These are phyloP conservation scores for Scrobipalpa atriplicella DNA, from an alignment of 2,888 invertebrate species.

Conservation along the genomic window DNA sequence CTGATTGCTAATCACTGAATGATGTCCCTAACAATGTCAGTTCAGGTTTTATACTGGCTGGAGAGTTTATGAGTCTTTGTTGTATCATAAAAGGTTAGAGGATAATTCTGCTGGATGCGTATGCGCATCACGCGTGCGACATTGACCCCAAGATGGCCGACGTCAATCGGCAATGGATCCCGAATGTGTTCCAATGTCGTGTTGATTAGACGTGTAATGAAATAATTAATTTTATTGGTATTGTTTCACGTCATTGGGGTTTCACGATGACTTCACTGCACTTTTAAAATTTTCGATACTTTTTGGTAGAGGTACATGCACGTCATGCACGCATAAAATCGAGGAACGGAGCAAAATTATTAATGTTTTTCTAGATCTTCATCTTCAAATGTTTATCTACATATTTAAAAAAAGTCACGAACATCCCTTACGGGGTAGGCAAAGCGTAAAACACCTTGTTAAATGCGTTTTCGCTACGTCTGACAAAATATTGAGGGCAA, in stretches of 20 bases:
- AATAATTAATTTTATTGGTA: slow-evolving; percentile 15
- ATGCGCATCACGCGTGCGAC: slow-evolving; percentile 63
- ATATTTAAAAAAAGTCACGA: no score
- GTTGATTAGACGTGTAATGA: slow-evolving; percentile 28
- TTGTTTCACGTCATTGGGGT: background rate
- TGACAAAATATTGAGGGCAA: no score
- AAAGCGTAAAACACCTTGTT: no score
- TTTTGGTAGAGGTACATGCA: background rate
- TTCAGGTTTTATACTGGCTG: slow-evolving; percentile 55
- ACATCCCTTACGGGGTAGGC: no score
- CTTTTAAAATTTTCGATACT: background rate
- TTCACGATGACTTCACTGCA: background rate
- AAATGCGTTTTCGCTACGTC: no score
- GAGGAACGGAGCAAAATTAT: no score
- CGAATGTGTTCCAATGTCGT: slow-evolving; percentile 27
- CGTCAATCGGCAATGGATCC: slow-evolving; percentile 42
- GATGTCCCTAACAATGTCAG: slow-evolving; percentile 36
- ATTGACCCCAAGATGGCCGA: slow-evolving; percentile 58
- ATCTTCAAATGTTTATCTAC: no score
- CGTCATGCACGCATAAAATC: no score
- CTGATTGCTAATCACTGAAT: slow-evolving; percentile 40
- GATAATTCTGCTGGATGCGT: slow-evolving; percentile 47
- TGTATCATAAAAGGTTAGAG: slow-evolving; percentile 63
- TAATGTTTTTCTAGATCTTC: no score
- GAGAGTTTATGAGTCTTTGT: slow-evolving; percentile 67